These are phyloP conservation scores for Bombus fervidus DNA, from an alignment of 1,140 invertebrate genomes.

Conservation along the genomic window DNA sequence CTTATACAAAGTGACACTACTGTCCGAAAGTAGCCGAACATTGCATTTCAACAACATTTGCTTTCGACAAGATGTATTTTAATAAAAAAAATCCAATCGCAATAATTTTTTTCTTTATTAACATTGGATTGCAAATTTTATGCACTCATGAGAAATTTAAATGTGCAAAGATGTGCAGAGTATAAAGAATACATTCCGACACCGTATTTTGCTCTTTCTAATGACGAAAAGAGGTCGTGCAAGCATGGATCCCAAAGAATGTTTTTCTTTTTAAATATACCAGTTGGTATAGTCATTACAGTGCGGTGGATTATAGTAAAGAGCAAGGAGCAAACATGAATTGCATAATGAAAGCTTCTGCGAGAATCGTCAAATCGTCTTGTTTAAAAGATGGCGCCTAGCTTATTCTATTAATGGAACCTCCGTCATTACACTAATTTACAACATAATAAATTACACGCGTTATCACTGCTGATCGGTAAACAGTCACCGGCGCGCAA, in stretches of 20 bases:
- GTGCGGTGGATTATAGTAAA: neutral
- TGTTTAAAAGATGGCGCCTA: neutral
- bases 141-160: too few species aligned
- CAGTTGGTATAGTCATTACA: neutral
- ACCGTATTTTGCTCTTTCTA: too few species aligned
- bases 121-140: neutral
- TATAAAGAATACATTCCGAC: too few species aligned
- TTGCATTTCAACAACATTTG: too few species aligned
- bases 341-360: neutral
- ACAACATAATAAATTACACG: conserved; percentile 25
- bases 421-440: conserved; percentile 12
- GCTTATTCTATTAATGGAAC: conserved; percentile 13
- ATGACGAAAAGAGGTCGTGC: too few species aligned
- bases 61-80: too few species aligned
- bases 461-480: neutral
- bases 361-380: neutral
- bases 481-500: neutral
- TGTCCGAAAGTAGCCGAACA: too few species aligned
- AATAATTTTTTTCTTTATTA: neutral
- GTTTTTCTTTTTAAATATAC: too few species aligned
- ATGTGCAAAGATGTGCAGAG: neutral
- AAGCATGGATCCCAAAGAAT: too few species aligned
- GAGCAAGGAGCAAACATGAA: neutral
- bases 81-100: neutral
- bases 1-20: neutral